Base-by-base conservation (phyloP, 2,113 vertebrate genomes). In the Pteruthius melanotis region DNA sequence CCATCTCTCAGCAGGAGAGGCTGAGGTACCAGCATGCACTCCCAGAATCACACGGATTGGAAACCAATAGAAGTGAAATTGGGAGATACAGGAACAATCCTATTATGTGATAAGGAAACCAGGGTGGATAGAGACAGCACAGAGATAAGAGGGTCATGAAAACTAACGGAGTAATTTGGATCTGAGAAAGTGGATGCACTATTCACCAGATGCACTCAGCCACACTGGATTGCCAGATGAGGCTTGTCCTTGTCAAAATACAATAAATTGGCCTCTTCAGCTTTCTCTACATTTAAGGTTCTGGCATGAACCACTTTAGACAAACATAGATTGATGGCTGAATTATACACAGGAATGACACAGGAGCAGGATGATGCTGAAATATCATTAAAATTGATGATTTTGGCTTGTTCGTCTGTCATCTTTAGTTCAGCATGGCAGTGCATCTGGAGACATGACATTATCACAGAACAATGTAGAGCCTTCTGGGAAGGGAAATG, bases 361-460 rank as follows among this genome's bases (percentile, higher is more conserved):
- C 37, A 71, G 65, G 49, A 89, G 68, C 57, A 87, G 40, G 54
- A 87, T 91, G 83, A 92, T 87, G 69, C 83, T 91, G 74, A 85
- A 95, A 91, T 76, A 71, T 92, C 80, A 94, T 95, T 87, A 93
- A 93, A 96, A 95, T 93, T 82, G 49, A 97, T 92, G 37, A 45
- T 87, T 93, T 96, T 78, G 69, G 15, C 83, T 94, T 84, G 61
- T 93, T 61, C 5, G 1, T 78, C 87, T 94, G 87, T 89, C 91
- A 92, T 91, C 49, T 79, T 92, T 20, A 81, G 74, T 82, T 66
- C 44, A 72, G 89, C 66, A 71, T 50, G 75, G 59, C 84, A 87
- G 42, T 70, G 57, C 61, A 84, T 95, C 78, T 91, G 78, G 74
- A 94, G 61, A 83, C 21, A n/a, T 75, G 86, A 83, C 42, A 61